These are phyloP conservation scores for Laspeyria flexula DNA, from an alignment of 2,888 invertebrate genomes.

Conservation along the genomic window DNA sequence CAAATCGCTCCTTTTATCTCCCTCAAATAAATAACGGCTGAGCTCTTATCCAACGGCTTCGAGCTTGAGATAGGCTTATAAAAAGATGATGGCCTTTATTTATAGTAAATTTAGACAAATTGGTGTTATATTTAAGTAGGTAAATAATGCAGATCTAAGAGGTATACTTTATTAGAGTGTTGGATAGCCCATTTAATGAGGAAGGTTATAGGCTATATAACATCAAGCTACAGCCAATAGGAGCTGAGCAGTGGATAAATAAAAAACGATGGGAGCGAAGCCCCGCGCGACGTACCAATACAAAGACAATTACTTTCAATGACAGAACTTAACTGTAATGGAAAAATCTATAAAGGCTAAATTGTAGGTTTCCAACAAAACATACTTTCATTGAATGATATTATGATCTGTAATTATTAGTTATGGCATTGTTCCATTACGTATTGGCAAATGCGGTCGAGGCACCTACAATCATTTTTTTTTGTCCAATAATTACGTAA, in stretches of 20 bases:
- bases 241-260: too few relatives aligned
- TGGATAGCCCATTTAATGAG: too few relatives aligned
- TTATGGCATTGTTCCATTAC: conserved; percentile 10
- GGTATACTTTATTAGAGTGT: too few relatives aligned
- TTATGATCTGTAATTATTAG: conserved; percentile 36
- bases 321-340: conserved; percentile 19
- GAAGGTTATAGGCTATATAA: too few relatives aligned
- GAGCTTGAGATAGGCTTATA: conserved; percentile 37
- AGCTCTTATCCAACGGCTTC: conserved; percentile 40
- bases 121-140: not conserved
- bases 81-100: conserved; percentile 31
- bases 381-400: conserved; percentile 36
- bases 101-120: conserved; percentile 28
- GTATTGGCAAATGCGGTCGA: conserved; percentile 2
- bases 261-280: too few relatives aligned
- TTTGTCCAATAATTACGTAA: too few relatives aligned
- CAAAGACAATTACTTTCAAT: conserved; percentile 42
- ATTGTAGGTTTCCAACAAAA: conserved; percentile 31
- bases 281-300: too few relatives aligned
- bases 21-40: conserved; percentile 46
- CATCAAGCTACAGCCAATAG: too few relatives aligned
- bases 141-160: too few relatives aligned
- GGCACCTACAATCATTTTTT: not conserved
- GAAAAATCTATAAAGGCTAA: conserved; percentile 39
- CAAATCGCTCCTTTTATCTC: conserved; percentile 61